Percentiles rank a stretch among this genome's conserved stretches.
These are phyloP conservation scores for Unio pictorum DNA, from an alignment of 2,888 invertebrate species.

Conservation along the genomic window DNA sequence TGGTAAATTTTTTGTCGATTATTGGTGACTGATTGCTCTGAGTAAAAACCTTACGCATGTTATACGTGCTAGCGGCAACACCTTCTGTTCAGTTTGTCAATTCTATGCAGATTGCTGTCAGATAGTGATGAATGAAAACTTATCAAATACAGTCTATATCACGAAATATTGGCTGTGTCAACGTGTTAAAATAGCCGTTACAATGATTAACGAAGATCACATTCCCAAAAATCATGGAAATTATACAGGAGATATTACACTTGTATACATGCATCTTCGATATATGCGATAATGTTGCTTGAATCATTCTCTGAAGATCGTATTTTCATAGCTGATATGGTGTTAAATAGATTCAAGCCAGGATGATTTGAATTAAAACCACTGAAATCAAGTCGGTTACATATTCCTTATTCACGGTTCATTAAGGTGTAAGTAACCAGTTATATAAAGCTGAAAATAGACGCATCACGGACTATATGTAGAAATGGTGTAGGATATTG, in stretches of 20 bases:
- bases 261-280: conserved; percentile 19
- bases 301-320: conserved; percentile 16
- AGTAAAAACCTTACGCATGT: conserved; percentile 15
- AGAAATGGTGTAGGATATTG: no score
- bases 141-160: conserved; percentile 23
- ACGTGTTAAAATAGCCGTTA: background rate
- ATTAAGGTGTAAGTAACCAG: no score
- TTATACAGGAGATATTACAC: conserved; percentile 11
- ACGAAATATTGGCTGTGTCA: conserved; percentile 22
- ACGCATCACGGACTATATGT: no score
- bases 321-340: conserved; percentile 6
- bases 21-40: conserved; percentile 21
- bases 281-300: conserved; percentile 18
- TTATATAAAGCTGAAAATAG: no score
- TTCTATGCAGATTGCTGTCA: conserved; percentile 24
- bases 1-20: conserved; percentile 22
- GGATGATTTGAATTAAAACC: conserved; percentile 12
- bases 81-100: conserved; percentile 19
- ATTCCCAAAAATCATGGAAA: conserved; percentile 12
- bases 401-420: no score
- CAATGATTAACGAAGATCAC: background rate
- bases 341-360: conserved; percentile 6
- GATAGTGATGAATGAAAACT: conserved; percentile 18
- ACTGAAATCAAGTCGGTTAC: no score
- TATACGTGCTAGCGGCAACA: conserved; percentile 13